Evolutionary conservation across 1,140 invertebrate genomes (phyloP).

Genomic region (Cylas formicarius): DNA sequence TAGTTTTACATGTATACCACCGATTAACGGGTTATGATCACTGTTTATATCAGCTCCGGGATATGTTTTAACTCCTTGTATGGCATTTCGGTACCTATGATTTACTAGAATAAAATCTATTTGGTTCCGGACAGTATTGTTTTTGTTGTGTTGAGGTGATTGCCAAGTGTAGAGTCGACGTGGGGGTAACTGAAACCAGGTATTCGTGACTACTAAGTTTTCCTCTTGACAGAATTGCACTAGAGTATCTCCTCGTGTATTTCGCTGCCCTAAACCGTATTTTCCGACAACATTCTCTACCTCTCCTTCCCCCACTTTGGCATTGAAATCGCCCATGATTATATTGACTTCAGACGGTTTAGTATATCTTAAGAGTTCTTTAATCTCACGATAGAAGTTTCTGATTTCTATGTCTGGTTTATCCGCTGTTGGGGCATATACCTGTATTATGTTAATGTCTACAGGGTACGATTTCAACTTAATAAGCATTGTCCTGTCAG

Average conservation of each 20-base stretch:
- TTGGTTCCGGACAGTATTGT: too few relatives aligned
- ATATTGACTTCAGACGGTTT: slow-evolving; percentile 4
- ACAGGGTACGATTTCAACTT: slow-evolving; percentile 3
- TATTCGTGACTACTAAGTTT: slow-evolving; percentile 8
- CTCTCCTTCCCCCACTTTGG: slow-evolving; percentile 5
- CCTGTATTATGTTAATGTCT: slow-evolving; percentile 12
- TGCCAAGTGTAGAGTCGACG: slow-evolving; percentile 11
- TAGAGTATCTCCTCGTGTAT: too few relatives aligned
- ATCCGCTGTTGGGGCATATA: slow-evolving; percentile 13
- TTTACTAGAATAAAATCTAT: slow-evolving; percentile 15
- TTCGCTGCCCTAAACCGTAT: slow-evolving; percentile 6
- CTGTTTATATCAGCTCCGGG: slow-evolving; percentile 6
- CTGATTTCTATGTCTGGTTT: slow-evolving; percentile 6
- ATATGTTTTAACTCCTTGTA: slow-evolving; percentile 5
- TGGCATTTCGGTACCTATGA: not conserved
- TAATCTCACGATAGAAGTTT: slow-evolving; percentile 8
- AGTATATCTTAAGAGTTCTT: slow-evolving; percentile 7
- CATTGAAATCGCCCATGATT: slow-evolving; percentile 14
- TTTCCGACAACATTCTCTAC: slow-evolving; percentile 2
- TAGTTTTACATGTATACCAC: too few relatives aligned
- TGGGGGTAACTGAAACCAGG: slow-evolving; percentile 7
- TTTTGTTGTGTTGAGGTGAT: slow-evolving; percentile 15
- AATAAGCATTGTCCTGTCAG: slow-evolving; percentile 10
- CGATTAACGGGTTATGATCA: too few relatives aligned
- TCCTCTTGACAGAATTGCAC: too few relatives aligned